phyloP scores from a whole-genome alignment of 2,113 vertebrate genomes.

The Ifrita kowaldi region DNA sequence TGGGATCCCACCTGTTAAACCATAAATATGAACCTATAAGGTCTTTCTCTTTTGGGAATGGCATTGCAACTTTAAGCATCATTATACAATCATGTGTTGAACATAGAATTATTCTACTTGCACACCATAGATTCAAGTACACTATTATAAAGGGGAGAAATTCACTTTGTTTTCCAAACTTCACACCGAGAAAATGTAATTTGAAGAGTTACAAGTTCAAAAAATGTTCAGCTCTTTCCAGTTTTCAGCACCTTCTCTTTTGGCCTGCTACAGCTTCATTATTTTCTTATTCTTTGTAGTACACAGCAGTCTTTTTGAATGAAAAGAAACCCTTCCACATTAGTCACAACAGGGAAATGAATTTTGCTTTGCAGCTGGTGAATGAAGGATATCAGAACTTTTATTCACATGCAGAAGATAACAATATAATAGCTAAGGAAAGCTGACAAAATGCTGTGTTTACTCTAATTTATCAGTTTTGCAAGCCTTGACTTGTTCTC shows the following conservation, averaged over 20 bases:
- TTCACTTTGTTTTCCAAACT: background rate
- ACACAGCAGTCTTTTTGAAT: background rate
- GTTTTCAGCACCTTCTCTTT: background rate
- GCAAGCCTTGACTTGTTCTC: background rate
- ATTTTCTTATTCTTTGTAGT: background rate
- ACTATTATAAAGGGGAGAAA: background rate
- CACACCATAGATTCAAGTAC: background rate
- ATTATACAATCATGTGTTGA: background rate
- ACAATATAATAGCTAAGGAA: background rate
- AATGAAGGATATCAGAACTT: background rate
- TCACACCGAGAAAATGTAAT: background rate
- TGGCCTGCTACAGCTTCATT: background rate
- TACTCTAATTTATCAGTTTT: background rate
- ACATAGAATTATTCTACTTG: background rate
- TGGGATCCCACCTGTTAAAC: background rate
- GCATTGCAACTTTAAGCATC: background rate
- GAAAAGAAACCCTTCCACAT: background rate
- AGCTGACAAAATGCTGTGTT: background rate
- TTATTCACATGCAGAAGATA: background rate
- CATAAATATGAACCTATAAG: background rate
- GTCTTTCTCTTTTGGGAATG: background rate
- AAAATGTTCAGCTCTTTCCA: background rate
- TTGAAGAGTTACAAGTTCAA: background rate
- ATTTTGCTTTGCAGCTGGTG: background rate
- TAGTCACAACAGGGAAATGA: background rate